These are phyloP conservation scores for Diaperis boleti DNA, from an alignment of 2,888 invertebrate genomes.

Conservation along the genomic window DNA sequence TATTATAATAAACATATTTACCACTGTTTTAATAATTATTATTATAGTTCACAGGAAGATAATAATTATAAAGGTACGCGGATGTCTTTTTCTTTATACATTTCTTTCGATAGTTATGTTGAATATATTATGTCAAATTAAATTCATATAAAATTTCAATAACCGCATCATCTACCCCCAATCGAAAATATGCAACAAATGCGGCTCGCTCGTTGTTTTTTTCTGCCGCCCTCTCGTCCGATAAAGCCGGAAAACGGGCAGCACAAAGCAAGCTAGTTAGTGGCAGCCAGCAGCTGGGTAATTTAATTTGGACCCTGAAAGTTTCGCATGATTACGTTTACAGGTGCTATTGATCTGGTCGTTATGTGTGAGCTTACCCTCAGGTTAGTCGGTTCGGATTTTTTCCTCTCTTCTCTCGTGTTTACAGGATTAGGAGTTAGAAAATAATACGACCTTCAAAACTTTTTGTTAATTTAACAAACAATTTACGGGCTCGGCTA, in stretches of 20 bases:
- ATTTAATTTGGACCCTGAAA: conserved; percentile 53
- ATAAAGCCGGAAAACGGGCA: conserved; percentile 34
- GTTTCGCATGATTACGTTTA: conserved; percentile 62
- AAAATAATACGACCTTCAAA: conserved; percentile 35
- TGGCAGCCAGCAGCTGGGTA: conserved; percentile 47
- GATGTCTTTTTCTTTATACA: too few species aligned
- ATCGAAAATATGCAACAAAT: conserved; percentile 16
- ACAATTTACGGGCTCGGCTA: conserved; percentile 36
- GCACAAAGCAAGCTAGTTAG: conserved; percentile 48
- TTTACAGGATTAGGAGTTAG: conserved; percentile 30
- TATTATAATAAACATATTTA: too few species aligned
- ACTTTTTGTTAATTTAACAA: conserved; percentile 41
- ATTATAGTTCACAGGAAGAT: too few species aligned
- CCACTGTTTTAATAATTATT: too few species aligned
- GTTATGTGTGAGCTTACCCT: conserved; percentile 57
- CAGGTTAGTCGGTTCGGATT: conserved; percentile 41
- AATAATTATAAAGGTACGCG: too few species aligned
- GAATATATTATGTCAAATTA: not conserved
- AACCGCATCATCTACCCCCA: not conserved
- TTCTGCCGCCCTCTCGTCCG: conserved; percentile 6
- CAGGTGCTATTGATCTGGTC: conserved; percentile 63
- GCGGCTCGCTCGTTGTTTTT: conserved; percentile 11
- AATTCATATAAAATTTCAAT: not conserved
- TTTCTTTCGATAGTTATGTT: not conserved
- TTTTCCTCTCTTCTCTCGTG: conserved; percentile 35